Evolutionary conservation across 1,140 invertebrate species (phyloP), one percentile per base, ranked within the genome.

Genomic region (Centruroides vittatus): DNA sequence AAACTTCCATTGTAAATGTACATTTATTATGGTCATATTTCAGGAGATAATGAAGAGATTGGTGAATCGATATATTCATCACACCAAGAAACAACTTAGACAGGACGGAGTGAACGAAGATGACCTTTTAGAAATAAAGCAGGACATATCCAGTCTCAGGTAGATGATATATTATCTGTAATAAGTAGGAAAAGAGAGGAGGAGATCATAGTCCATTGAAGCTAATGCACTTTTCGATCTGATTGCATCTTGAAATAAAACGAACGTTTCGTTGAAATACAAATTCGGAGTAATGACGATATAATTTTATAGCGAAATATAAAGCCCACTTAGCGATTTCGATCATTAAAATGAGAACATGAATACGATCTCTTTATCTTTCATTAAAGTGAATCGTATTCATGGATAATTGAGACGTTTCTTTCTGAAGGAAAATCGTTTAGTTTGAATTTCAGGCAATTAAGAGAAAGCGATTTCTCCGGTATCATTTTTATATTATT

Each of bases 21-120:
- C 23, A 23, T 23, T 23, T 23, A 23, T 23, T 23, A 23, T 23
- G 23, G 23, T 23, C 23, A 23, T 23, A 23, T 23, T 62, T 36
- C 68, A 78, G 70, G 78, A 79, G 51, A 77, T 81, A 36, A 81
- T 81, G 76, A 69, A 78, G 51, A 69, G 78, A 5, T 68, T 81
- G 13, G 78, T 80, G 3, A 76, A 72, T 55, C 67, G 78, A 53
- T 79, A 76, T 61, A 79, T 79, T 49, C 76, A 78, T 60, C 76
- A 79, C 60, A 73, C 72, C 6, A 80, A 80, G 71, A 81, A 80
- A 64, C 73, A 78, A 59, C 70, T 76, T 64, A 71, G 80, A 49
- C 77, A 80, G 68, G 78, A 79, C 65, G 77, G 79, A 5, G 79
- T 81, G 4, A 81, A 79, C 66, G 79, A 81, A 66, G 79, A 81